Evolutionary conservation across 2,888 invertebrate species (phyloP).

Genomic region (Heteropelma amictum): DNA sequence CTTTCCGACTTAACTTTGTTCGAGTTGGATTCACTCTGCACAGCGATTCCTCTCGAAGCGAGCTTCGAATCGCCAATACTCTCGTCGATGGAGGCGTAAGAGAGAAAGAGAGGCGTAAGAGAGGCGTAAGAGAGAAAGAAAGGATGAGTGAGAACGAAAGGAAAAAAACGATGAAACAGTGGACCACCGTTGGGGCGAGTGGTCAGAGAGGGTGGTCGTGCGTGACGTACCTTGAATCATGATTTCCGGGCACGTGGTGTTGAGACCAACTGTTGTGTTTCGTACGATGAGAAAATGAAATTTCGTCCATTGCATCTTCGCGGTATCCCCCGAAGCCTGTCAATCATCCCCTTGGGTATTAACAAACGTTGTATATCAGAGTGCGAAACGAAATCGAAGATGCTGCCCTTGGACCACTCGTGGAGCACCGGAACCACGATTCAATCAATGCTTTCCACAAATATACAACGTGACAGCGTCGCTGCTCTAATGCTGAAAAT

Average conservation of each 20-base stretch:
- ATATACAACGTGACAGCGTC: too few species aligned
- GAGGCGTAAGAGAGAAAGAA: background rate
- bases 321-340: background rate
- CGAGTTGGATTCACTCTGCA: constrained; percentile 33
- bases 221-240: constrained; percentile 67
- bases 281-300: background rate
- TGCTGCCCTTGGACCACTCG: too few species aligned
- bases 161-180: constrained; percentile 35
- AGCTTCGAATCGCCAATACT: constrained; percentile 40
- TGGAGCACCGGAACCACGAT: too few species aligned
- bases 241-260: constrained; percentile 75
- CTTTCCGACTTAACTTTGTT: constrained; percentile 54
- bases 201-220: constrained; percentile 60
- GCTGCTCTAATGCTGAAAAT: too few species aligned
- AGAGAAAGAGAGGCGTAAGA: constrained; percentile 7
- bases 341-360: constrained; percentile 18
- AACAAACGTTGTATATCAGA: background rate
- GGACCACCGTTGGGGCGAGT: constrained; percentile 48
- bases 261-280: constrained; percentile 1
- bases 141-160: background rate
- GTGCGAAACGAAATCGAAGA: background rate
- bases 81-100: background rate
- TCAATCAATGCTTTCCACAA: too few species aligned
- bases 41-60: constrained; percentile 23
- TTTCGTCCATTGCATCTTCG: background rate